Conservation (phyloP, 2,113 vertebrate genomes). For the Oncorhynchus kisutch region DNA sequence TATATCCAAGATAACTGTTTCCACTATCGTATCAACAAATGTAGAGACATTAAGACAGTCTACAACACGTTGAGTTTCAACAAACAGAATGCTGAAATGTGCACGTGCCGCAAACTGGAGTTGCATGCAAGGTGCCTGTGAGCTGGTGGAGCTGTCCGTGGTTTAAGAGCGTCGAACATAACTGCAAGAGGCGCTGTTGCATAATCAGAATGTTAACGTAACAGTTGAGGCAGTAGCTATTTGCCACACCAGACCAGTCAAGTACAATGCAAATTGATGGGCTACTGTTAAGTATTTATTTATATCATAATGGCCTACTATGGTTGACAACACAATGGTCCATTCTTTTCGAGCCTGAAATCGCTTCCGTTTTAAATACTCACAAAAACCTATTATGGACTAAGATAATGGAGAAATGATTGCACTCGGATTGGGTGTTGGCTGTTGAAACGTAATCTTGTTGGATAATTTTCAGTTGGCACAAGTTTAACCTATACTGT, state of each 20-base stretch:
- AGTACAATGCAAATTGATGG: not conserved
- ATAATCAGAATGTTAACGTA: slow-evolving; percentile 9
- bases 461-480: not conserved
- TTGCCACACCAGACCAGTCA: not conserved
- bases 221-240: not conserved
- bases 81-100: too few species aligned
- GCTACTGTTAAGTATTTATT: not conserved
- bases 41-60: not conserved
- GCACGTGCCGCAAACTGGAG: too few species aligned
- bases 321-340: not conserved
- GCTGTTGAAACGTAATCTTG: not conserved
- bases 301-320: too few species aligned
- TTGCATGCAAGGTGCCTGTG: not conserved
- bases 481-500: not conserved
- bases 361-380: too few species aligned
- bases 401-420: not conserved
- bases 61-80: not conserved
- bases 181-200: slow-evolving; percentile 64
- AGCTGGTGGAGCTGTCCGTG: slow-evolving; percentile 33
- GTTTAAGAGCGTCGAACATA: slow-evolving; percentile 15
- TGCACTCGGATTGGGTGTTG: not conserved
- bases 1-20: too few species aligned
- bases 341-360: not conserved
- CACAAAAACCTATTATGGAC: not conserved
- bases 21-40: not conserved